phyloP scores from a whole-genome alignment of 2,888 invertebrate species.

The Palloptera scutellata region DNA sequence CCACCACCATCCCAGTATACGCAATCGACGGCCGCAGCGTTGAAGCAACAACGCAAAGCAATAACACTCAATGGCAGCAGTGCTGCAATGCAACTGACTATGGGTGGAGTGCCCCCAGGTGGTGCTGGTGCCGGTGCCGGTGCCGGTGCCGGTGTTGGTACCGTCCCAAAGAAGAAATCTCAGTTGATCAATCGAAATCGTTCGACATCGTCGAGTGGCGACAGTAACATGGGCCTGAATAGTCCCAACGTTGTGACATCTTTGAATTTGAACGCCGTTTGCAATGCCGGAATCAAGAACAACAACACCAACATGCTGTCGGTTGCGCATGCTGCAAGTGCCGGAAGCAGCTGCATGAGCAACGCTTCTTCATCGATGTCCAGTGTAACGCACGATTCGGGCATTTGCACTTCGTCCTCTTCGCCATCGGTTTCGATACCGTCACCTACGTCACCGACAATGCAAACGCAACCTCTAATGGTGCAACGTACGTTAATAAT shows the following conservation, averaged over 20 bases:
- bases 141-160: conserved; percentile 15
- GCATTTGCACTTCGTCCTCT: conserved; percentile 63
- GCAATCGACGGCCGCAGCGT: neutral
- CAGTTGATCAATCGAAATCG: conserved; percentile 56
- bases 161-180: conserved; percentile 30
- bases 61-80: conserved; percentile 42
- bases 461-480: conserved; percentile 38
- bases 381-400: conserved; percentile 60
- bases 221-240: conserved; percentile 59
- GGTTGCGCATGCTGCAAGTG: conserved; percentile 23
- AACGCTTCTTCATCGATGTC: conserved; percentile 55
- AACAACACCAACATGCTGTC: conserved; percentile 37
- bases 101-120: conserved; percentile 39
- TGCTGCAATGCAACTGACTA: conserved; percentile 50
- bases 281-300: conserved; percentile 28
- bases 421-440: conserved; percentile 63
- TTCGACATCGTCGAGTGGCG: conserved; percentile 63
- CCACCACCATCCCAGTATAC: conserved; percentile 42
- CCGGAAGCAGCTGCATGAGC: conserved; percentile 44
- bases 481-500: conserved; percentile 24
- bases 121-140: conserved; percentile 19
- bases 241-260: conserved; percentile 51
- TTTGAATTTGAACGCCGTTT: conserved; percentile 14
- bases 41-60: conserved; percentile 34
- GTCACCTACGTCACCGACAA: conserved; percentile 61